Percentiles rank a stretch among this genome's conserved stretches.
Evolutionary conservation across 2,797 vertebrate genomes (phyloP).

Genomic region (Malurus leucopterus): DNA sequence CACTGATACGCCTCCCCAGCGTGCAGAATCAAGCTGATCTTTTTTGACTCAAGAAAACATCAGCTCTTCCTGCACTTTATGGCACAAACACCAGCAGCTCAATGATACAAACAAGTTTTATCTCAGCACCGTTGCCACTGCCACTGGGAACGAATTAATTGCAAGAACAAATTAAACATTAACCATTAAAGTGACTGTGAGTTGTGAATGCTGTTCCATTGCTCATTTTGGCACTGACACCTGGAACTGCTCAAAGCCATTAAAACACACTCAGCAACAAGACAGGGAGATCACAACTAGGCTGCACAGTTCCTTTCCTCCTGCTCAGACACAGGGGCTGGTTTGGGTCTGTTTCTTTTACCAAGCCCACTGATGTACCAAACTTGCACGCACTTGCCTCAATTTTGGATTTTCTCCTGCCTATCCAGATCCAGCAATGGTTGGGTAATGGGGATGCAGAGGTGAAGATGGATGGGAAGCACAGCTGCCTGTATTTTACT

Average conservation of each 20-base stretch:
- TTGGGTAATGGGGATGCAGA: fast-evolving
- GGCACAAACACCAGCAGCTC: neutral
- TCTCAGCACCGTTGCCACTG: neutral
- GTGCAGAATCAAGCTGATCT: neutral
- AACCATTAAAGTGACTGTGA: constrained; percentile 38
- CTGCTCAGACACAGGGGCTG: neutral
- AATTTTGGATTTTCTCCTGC: neutral
- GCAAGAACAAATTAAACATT: constrained; percentile 48
- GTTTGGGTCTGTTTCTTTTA: neutral
- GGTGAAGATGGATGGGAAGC: neutral
- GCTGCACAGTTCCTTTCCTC: neutral
- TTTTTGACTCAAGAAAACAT: neutral
- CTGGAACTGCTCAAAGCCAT: neutral
- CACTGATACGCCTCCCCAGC: neutral
- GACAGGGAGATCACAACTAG: neutral
- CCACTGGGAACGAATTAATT: constrained; percentile 42
- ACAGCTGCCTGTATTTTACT: neutral
- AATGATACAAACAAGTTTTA: neutral
- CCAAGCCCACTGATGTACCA: no score
- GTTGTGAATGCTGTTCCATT: neutral
- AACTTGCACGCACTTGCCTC: neutral
- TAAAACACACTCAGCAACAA: neutral
- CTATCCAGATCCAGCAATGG: neutral
- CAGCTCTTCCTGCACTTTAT: neutral
- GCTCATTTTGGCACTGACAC: neutral